phyloP scores from a whole-genome alignment of 2,113 vertebrate species.

The Tetrao urogallus region DNA sequence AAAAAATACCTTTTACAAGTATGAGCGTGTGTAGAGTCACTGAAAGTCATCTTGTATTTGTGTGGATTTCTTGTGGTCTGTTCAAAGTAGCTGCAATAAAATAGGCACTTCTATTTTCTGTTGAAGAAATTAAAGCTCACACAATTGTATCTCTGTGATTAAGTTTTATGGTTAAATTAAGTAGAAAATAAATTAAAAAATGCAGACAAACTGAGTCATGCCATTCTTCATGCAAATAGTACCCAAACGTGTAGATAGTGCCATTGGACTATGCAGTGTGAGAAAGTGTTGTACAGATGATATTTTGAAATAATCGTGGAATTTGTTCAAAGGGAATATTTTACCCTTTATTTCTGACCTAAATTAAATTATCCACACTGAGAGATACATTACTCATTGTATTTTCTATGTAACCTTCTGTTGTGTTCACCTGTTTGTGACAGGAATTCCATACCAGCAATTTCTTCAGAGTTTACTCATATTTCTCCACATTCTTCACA shows the following conservation, averaged over 20 bases:
- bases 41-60: not conserved
- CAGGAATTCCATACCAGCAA: not conserved
- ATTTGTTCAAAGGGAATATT: not conserved
- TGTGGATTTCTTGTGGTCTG: slow-evolving; percentile 19
- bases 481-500: not conserved
- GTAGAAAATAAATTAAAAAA: not conserved
- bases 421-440: not conserved
- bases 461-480: not conserved
- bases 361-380: not conserved
- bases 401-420: not conserved
- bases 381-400: not conserved
- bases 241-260: not conserved
- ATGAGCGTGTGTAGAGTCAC: not conserved
- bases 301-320: not conserved
- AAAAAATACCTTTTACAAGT: not conserved
- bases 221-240: not conserved
- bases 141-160: not conserved
- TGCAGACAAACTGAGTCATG: not conserved
- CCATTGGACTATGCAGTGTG: not conserved
- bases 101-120: slow-evolving; percentile 1
- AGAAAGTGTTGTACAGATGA: not conserved
- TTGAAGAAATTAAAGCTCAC: not conserved
- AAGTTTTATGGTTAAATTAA: slow-evolving; percentile 19
- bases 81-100: not conserved
- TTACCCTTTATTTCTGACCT: not conserved